Evolutionary conservation across 2,797 vertebrate species (phyloP).

Genomic region (Remorina albescens): DNA sequence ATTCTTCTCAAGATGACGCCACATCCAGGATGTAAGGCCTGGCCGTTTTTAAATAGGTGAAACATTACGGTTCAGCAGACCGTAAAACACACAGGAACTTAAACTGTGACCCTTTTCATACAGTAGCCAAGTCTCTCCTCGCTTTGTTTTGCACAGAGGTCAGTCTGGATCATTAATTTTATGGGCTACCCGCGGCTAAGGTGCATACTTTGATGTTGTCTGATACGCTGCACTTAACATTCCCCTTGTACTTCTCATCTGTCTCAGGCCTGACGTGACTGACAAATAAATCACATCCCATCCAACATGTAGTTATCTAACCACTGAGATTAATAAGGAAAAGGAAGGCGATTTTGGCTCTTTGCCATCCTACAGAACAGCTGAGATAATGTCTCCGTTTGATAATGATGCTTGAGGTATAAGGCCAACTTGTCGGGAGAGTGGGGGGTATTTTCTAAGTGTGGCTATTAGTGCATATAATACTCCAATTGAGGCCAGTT

Average conservation of each 20-base stretch:
- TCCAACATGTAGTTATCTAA: constrained; percentile 63
- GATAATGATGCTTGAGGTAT: constrained; percentile 60
- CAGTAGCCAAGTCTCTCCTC: constrained; percentile 71
- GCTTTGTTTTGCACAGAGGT: constrained; percentile 73
- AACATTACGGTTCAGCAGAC: constrained; percentile 71
- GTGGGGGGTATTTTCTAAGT: constrained; percentile 32
- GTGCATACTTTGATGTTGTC: constrained; percentile 77
- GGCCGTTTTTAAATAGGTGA: constrained; percentile 70
- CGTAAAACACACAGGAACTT: constrained; percentile 74
- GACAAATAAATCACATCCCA: constrained; percentile 62
- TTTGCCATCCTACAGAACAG: constrained; percentile 58
- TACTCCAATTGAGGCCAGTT: constrained; percentile 53
- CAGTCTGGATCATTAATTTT: constrained; percentile 80
- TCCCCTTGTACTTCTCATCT: constrained; percentile 72
- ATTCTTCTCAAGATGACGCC: constrained; percentile 47
- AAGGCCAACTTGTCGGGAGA: constrained; percentile 50
- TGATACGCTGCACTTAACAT: constrained; percentile 79
- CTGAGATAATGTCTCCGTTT: constrained; percentile 69
- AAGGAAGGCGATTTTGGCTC: constrained; percentile 64
- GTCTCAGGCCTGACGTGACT: constrained; percentile 58
- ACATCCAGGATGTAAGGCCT: constrained; percentile 57
- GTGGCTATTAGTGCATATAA: constrained; percentile 54
- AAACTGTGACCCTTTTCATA: constrained; percentile 71
- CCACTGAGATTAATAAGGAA: constrained; percentile 56
- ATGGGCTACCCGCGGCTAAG: constrained; percentile 59